A percentile compares a stretch with the other conserved stretches of the same genome.
phyloP scores from a whole-genome alignment of 2,113 vertebrate species.

The Rousettus leschenaultii region DNA sequence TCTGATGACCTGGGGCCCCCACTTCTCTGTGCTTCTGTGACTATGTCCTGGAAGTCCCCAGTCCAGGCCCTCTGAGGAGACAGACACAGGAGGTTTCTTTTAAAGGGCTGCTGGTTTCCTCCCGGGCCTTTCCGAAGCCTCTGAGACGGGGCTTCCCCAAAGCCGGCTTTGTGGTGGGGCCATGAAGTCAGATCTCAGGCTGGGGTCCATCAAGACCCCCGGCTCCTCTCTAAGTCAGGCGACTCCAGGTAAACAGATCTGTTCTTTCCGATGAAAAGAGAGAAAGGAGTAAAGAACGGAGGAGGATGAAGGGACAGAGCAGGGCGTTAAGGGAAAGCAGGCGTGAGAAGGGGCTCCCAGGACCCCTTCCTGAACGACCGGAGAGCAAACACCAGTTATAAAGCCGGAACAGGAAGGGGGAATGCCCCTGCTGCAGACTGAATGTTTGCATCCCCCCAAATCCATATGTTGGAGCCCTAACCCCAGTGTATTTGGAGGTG shows the following conservation, averaged over 20 bases:
- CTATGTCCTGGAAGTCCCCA: neutral
- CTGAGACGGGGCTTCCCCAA: neutral
- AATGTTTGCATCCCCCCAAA: neutral
- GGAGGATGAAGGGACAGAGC: neutral
- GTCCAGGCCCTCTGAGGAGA: neutral
- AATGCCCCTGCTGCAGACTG: rapidly evolving
- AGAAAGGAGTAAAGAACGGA: neutral
- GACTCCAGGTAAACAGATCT: neutral
- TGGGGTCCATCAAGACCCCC: neutral
- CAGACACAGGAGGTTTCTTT: neutral
- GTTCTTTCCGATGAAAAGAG: neutral
- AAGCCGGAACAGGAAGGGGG: neutral
- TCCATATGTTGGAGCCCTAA: neutral
- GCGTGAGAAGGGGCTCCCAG: neutral
- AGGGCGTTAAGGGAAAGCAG: neutral
- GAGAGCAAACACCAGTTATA: neutral
- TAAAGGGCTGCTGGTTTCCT: neutral
- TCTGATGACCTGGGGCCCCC: neutral
- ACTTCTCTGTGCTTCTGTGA: neutral
- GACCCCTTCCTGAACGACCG: neutral
- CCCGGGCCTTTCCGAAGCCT: neutral
- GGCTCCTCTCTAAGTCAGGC: neutral
- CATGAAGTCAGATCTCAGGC: neutral
- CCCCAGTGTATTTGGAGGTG: rapidly evolving
- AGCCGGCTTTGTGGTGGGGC: neutral